These are phyloP conservation scores for Drosophila pallidifrons DNA, from an alignment of 1,140 invertebrate genomes.

Conservation along the genomic window DNA sequence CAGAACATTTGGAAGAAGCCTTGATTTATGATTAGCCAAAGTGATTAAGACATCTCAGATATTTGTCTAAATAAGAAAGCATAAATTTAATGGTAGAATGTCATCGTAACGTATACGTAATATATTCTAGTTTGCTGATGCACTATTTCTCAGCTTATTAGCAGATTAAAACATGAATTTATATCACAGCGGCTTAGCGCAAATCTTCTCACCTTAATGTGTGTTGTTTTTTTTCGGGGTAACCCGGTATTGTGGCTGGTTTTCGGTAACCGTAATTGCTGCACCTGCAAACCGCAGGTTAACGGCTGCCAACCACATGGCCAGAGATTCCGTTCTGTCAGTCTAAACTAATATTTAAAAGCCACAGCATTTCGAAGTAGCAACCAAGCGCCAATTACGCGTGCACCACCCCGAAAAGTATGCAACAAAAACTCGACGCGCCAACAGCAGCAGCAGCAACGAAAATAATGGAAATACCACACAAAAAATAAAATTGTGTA, in stretches of 20 bases:
- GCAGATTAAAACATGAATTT: conserved; percentile 1
- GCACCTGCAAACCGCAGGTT: conserved; percentile 37
- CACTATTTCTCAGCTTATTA: not conserved
- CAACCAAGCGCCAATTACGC: conserved; percentile 69
- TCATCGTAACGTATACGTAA: not conserved
- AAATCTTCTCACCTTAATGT: conserved; percentile 24
- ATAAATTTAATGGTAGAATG: too few species aligned
- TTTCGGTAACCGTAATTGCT: conserved; percentile 35
- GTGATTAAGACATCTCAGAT: too few species aligned
- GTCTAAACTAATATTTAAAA: conserved; percentile 62
- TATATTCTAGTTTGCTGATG: not conserved
- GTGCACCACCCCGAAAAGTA: conserved; percentile 43
- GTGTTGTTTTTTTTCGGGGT: conserved; percentile 26
- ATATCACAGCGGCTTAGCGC: not conserved
- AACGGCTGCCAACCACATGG: conserved; percentile 40
- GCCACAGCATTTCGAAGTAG: conserved; percentile 56
- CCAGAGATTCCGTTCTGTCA: conserved; percentile 22
- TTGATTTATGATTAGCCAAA: not conserved
- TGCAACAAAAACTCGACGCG: conserved; percentile 42
- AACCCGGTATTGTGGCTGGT: conserved; percentile 21
- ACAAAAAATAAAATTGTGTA: conserved; percentile 47
- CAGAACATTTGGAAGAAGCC: not conserved
- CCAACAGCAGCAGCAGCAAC: conserved; percentile 34
- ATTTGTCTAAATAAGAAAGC: too few species aligned
- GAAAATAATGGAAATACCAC: conserved; percentile 49